Evolutionary conservation across 2,797 vertebrate species (phyloP).

Genomic region (Enteromius argenteus): DNA sequence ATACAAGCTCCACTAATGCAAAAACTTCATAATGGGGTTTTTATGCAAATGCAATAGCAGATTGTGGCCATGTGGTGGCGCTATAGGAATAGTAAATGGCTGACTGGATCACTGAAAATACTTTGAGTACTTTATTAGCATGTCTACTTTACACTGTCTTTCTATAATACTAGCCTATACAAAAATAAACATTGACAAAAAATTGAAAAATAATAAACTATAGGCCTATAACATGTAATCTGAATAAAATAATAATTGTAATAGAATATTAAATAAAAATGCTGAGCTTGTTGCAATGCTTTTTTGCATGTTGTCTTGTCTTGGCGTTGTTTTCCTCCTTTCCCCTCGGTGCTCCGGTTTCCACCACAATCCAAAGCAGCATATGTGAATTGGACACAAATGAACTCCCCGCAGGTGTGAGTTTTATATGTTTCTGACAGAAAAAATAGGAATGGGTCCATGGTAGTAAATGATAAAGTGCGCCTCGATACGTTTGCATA

Average conservation of each 20-base stretch:
- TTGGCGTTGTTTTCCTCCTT: background rate
- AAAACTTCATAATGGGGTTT: background rate
- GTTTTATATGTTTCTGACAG: background rate
- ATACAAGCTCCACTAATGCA: background rate
- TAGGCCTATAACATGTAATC: background rate
- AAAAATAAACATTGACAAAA: background rate
- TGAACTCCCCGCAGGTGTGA: background rate
- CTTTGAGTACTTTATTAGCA: background rate
- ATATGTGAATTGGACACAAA: background rate
- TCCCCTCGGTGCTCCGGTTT: background rate
- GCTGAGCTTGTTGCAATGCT: background rate
- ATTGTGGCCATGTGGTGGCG: conserved; percentile 33
- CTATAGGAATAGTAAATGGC: conserved; percentile 25
- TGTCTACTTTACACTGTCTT: background rate
- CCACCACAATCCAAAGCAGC: background rate
- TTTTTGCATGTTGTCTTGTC: background rate
- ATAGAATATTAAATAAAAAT: background rate
- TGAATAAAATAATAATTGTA: background rate
- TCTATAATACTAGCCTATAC: background rate
- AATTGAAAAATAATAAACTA: background rate
- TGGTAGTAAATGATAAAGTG: background rate
- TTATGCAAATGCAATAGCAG: background rate
- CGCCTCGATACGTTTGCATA: background rate
- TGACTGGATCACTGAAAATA: background rate
- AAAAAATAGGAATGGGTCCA: background rate